These are phyloP conservation scores for Entelurus aequoreus DNA, from an alignment of 2,113 vertebrate genomes.

Conservation along the genomic window DNA sequence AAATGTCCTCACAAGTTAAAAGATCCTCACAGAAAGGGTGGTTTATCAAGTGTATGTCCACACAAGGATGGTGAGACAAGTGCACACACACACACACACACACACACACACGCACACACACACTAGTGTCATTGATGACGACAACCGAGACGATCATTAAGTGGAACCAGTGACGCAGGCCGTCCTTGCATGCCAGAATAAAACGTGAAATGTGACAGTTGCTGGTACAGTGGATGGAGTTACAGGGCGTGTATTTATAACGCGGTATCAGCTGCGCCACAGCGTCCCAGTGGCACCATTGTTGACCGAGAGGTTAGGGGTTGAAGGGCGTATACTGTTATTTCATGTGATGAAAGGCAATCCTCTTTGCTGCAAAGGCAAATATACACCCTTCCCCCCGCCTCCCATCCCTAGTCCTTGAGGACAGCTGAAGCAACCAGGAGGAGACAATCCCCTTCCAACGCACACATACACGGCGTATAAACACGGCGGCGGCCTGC, in stretches of 20 bases:
- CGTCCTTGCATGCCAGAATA: conserved; percentile 18
- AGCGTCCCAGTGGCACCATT: conserved; percentile 27
- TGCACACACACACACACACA: too few species aligned
- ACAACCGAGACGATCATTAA: conserved; percentile 5
- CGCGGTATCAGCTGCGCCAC: conserved; percentile 11
- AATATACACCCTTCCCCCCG: conserved; percentile 23
- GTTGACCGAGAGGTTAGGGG: conserved; percentile 35
- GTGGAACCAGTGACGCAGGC: neutral
- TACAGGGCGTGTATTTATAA: conserved; percentile 29
- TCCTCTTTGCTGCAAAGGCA: conserved; percentile 41
- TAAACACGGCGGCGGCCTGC: conserved; percentile 13
- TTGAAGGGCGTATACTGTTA: conserved; percentile 31
- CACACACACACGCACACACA: neutral
- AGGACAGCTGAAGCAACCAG: conserved; percentile 41
- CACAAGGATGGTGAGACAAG: too few species aligned
- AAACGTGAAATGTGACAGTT: conserved; percentile 8
- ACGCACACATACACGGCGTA: conserved; percentile 6
- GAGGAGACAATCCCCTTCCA: conserved; percentile 10
- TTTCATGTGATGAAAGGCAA: conserved; percentile 51
- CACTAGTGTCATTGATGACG: conserved; percentile 22
- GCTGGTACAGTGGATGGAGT: conserved; percentile 7
- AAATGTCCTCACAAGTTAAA: too few species aligned
- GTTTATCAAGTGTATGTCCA: too few species aligned
- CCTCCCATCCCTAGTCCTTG: conserved; percentile 21
- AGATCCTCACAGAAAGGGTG: too few species aligned